These are phyloP conservation scores for Zaprionus ghesquierei DNA, from an alignment of 1,140 invertebrate genomes.

Conservation along the genomic window DNA sequence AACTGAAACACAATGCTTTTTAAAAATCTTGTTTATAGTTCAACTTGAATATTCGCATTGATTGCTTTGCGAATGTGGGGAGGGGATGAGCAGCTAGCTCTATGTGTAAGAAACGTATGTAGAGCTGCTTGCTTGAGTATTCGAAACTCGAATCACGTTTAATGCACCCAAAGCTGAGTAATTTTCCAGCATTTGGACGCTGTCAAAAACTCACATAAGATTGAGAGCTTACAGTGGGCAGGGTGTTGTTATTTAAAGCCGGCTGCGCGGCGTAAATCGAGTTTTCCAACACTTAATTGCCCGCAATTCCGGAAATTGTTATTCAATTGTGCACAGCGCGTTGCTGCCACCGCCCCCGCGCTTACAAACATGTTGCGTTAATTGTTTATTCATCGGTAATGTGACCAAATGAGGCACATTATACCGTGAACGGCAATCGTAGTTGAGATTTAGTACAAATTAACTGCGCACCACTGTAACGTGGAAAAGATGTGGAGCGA, in stretches of 20 bases:
- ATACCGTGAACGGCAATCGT: neutral
- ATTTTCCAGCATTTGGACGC: conserved; percentile 46
- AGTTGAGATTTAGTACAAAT: conserved; percentile 34
- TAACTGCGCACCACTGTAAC: conserved; percentile 37
- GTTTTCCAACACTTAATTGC: conserved; percentile 8
- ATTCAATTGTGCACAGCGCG: neutral
- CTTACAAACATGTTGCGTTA: neutral
- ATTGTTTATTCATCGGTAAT: neutral
- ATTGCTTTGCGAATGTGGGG: neutral
- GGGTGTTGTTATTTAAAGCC: conserved; percentile 9
- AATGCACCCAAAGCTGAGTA: conserved; percentile 31
- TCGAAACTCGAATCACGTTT: conserved; percentile 36
- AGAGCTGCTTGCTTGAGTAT: conserved; percentile 17
- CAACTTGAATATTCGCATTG: conserved; percentile 5
- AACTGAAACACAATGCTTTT: conserved; percentile 33
- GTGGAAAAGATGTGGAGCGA: conserved; percentile 39
- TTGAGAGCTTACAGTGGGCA: conserved; percentile 37
- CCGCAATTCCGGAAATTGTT: neutral
- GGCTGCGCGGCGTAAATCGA: neutral
- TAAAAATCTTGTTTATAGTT: conserved; percentile 17
- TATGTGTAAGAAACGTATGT: neutral
- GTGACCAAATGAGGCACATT: neutral
- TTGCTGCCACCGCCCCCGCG: neutral
- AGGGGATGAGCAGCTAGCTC: neutral
- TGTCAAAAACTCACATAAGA: conserved; percentile 39